phyloP scores from a whole-genome alignment of 2,113 vertebrate genomes.

The Peucedramus taeniatus region DNA sequence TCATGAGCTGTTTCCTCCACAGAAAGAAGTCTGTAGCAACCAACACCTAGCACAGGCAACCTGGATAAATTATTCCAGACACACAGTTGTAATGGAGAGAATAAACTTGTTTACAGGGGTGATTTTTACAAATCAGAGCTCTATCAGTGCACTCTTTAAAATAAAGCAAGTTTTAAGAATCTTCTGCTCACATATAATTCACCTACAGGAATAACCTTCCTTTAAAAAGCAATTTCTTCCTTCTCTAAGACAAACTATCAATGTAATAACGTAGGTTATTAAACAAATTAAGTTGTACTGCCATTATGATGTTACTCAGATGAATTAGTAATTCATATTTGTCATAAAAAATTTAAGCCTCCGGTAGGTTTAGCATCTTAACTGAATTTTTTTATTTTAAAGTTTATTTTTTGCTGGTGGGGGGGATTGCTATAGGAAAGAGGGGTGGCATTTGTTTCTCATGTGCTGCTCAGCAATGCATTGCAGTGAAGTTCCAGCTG shows the following conservation, averaged over 20 bases:
- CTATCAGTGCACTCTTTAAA: not conserved
- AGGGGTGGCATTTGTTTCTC: not conserved
- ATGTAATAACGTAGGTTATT: not conserved
- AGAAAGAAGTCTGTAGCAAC: not conserved
- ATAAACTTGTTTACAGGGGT: not conserved
- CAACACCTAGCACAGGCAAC: not conserved
- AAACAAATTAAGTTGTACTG: not conserved
- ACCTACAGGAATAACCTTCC: not conserved
- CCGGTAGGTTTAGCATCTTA: not conserved
- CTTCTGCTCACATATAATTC: not conserved
- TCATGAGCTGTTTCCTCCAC: not conserved
- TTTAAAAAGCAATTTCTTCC: not conserved
- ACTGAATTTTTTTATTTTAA: not conserved
- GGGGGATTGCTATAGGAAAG: not conserved
- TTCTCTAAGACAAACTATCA: not conserved
- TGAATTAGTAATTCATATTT: not conserved
- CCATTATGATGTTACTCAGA: not conserved
- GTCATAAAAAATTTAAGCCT: not conserved
- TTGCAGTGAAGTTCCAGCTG: not conserved
- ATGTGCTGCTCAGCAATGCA: not conserved
- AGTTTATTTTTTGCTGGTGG: not conserved
- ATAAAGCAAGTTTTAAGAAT: not conserved
- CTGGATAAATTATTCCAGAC: not conserved
- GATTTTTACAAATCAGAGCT: not conserved
- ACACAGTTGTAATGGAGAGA: not conserved